phyloP scores from a whole-genome alignment of 2,888 invertebrate species.

The Idaea aversata region DNA sequence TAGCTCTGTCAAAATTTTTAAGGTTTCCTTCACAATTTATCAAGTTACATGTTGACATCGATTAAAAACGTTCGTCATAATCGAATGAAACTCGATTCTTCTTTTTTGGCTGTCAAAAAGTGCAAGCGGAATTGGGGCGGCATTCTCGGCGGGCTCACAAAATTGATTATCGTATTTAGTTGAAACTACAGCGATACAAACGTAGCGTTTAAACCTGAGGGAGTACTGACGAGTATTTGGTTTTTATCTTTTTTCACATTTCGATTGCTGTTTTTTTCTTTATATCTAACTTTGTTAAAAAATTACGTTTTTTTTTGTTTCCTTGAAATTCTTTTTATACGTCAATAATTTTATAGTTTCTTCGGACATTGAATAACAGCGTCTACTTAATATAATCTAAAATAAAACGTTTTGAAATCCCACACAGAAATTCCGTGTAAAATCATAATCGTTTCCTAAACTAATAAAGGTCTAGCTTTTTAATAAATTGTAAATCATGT shows the following conservation, averaged over 20 bases:
- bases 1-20: neutral
- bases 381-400: conserved; percentile 25
- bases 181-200: conserved; percentile 58
- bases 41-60: neutral
- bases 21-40: neutral
- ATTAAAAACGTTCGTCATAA: conserved; percentile 1
- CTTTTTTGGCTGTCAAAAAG: conserved; percentile 3
- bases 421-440: conserved; percentile 26
- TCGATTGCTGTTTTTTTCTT: conserved; percentile 14
- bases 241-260: conserved; percentile 9
- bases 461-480: conserved; percentile 37
- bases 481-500: conserved; percentile 33
- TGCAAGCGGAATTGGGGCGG: conserved; percentile 35
- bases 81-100: conserved; percentile 1
- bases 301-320: conserved; percentile 6
- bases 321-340: neutral
- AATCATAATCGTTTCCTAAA: conserved; percentile 39
- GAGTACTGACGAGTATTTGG: conserved; percentile 30
- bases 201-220: conserved; percentile 52
- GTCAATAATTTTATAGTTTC: neutral
- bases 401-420: conserved; percentile 27
- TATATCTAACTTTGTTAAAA: too few relatives aligned
- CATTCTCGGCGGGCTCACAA: conserved; percentile 48
- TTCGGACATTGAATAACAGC: conserved; percentile 3
- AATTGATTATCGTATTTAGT: conserved; percentile 78